These are phyloP conservation scores for Pseudachorutes palmiensis DNA, from an alignment of 1,140 invertebrate species.

Conservation along the genomic window DNA sequence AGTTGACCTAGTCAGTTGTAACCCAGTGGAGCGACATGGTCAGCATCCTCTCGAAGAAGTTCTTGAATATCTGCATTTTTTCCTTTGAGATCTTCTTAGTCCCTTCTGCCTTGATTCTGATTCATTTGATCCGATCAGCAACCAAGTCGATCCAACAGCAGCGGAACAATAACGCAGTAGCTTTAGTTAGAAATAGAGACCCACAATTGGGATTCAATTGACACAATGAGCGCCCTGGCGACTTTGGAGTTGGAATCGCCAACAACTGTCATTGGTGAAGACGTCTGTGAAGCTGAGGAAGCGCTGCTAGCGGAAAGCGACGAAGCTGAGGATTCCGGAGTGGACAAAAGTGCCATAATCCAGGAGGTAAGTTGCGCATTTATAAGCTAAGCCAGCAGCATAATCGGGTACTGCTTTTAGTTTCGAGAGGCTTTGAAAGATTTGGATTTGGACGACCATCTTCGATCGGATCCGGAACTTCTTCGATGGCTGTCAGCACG, in stretches of 20 bases:
- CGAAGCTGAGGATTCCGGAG: no score
- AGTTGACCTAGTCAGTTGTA: not conserved
- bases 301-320: no score
- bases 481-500: not conserved
- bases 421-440: not conserved
- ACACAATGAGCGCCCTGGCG: no score
- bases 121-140: not conserved
- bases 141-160: not conserved
- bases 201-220: no score
- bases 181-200: not conserved
- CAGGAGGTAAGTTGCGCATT: no score
- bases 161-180: not conserved
- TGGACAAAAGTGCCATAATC: no score
- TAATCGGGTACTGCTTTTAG: conserved; percentile 3
- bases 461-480: not conserved
- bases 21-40: not conserved
- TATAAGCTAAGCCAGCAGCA: no score
- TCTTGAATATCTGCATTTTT: not conserved
- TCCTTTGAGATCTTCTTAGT: not conserved
- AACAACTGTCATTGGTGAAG: no score
- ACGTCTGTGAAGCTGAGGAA: no score
- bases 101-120: not conserved
- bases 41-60: not conserved
- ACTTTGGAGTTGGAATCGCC: no score
- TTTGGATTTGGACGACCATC: not conserved